These are phyloP conservation scores for Aratinga solstitialis DNA, from an alignment of 2,797 vertebrate species.

Conservation along the genomic window DNA sequence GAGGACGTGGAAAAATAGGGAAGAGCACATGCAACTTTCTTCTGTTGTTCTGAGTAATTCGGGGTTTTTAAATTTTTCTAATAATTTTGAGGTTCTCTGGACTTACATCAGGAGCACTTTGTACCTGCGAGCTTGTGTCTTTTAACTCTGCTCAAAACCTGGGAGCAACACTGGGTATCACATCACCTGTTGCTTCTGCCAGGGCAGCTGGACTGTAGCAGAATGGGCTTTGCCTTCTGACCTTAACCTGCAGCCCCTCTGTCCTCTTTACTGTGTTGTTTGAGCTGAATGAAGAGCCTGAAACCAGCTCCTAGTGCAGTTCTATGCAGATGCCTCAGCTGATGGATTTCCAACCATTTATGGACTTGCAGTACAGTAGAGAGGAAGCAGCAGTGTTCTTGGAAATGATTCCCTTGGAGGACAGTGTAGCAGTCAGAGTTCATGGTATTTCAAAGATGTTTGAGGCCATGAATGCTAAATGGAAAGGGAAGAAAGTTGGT, in stretches of 20 bases:
- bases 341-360: neutral
- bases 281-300: neutral
- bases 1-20: constrained; percentile 29
- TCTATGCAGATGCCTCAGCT: neutral
- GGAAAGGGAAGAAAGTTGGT: neutral
- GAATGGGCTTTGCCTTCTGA: neutral
- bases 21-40: neutral
- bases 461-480: neutral
- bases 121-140: neutral
- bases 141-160: constrained; percentile 2
- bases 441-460: neutral
- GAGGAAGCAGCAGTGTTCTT: neutral
- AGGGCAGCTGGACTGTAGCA: constrained; percentile 13
- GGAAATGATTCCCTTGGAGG: neutral
- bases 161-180: neutral
- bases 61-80: neutral
- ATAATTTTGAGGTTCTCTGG: neutral
- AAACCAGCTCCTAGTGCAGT: neutral
- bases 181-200: neutral
- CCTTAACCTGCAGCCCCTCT: neutral
- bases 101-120: neutral
- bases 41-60: neutral
- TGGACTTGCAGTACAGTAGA: neutral
- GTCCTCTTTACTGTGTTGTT: neutral
- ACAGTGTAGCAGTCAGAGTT: neutral